phyloP scores from a whole-genome alignment of 2,113 vertebrate species.

The Paramisgurnus dabryanus region DNA sequence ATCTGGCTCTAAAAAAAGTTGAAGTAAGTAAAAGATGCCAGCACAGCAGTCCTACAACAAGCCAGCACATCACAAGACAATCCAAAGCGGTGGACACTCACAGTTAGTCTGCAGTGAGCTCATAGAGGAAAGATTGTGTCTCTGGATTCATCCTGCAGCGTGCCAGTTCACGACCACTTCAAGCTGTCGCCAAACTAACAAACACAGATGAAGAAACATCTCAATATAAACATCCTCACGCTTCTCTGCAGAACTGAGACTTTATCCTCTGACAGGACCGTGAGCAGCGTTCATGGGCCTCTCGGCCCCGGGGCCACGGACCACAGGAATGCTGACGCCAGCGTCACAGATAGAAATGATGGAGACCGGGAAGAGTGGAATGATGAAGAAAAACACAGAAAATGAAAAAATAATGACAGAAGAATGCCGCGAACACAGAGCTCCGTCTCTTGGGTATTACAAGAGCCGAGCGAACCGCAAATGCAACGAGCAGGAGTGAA shows the following conservation, averaged over 20 bases:
- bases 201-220: not conserved
- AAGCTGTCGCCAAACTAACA: not conserved
- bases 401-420: slow-evolving; percentile 4
- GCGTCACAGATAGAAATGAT: slow-evolving; percentile 47
- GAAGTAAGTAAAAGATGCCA: no score
- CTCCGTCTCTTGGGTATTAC: slow-evolving; percentile 41
- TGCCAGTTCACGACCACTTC: slow-evolving; percentile 6
- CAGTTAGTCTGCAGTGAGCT: not conserved
- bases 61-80: not conserved
- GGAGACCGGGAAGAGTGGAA: slow-evolving; percentile 29
- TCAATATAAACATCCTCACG: not conserved
- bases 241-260: slow-evolving; percentile 10
- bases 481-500: slow-evolving; percentile 56
- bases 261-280: slow-evolving; percentile 18
- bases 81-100: not conserved
- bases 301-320: slow-evolving; percentile 10
- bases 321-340: slow-evolving; percentile 45
- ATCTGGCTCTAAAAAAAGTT: no score
- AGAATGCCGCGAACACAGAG: slow-evolving; percentile 46
- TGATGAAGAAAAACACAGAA: slow-evolving; percentile 25
- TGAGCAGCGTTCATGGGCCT: slow-evolving; percentile 1
- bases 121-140: not conserved
- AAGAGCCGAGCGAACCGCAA: not conserved
- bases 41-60: no score
- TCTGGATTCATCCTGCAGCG: no score